These are phyloP conservation scores for Eristalis pertinax DNA, from an alignment of 2,888 invertebrate genomes.

Conservation along the genomic window DNA sequence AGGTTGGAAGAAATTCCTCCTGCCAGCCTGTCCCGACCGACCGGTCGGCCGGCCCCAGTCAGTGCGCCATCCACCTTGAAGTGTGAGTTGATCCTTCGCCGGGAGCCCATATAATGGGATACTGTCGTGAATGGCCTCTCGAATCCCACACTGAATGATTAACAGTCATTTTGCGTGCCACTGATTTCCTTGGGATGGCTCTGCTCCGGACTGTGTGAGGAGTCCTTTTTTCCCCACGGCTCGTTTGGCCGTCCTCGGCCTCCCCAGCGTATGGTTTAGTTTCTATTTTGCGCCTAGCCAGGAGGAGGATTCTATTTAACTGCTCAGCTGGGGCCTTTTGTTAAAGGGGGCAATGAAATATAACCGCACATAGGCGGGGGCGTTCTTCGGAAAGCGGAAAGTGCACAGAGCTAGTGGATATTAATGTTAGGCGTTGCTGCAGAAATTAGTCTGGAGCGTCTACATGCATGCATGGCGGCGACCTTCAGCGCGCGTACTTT, in stretches of 20 bases:
- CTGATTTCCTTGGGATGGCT: slow-evolving; percentile 65
- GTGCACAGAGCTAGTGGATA: slow-evolving; percentile 28
- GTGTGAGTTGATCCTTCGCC: slow-evolving; percentile 43
- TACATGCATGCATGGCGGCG: slow-evolving; percentile 28
- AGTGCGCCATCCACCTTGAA: not conserved
- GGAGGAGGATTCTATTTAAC: slow-evolving; percentile 26
- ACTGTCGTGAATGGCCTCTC: slow-evolving; percentile 66
- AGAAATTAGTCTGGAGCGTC: slow-evolving; percentile 21
- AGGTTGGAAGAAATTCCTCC: slow-evolving; percentile 35
- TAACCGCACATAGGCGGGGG: slow-evolving; percentile 42
- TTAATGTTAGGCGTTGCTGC: slow-evolving; percentile 39
- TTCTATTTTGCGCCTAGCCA: slow-evolving; percentile 57
- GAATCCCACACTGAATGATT: slow-evolving; percentile 62
- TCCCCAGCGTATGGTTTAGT: slow-evolving; percentile 17
- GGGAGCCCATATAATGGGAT: slow-evolving; percentile 54
- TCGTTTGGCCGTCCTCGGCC: not conserved
- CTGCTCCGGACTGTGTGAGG: slow-evolving; percentile 59
- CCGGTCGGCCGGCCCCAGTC: not conserved
- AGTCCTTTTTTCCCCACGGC: slow-evolving; percentile 24
- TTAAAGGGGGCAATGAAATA: slow-evolving; percentile 46
- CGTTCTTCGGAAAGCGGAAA: slow-evolving; percentile 15
- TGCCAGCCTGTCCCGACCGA: not conserved
- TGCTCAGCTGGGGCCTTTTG: slow-evolving; percentile 32
- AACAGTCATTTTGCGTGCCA: slow-evolving; percentile 69
- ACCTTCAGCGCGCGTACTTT: slow-evolving; percentile 10